Conservation (phyloP, 2,113 vertebrate genomes). For the Nanger granti region DNA sequence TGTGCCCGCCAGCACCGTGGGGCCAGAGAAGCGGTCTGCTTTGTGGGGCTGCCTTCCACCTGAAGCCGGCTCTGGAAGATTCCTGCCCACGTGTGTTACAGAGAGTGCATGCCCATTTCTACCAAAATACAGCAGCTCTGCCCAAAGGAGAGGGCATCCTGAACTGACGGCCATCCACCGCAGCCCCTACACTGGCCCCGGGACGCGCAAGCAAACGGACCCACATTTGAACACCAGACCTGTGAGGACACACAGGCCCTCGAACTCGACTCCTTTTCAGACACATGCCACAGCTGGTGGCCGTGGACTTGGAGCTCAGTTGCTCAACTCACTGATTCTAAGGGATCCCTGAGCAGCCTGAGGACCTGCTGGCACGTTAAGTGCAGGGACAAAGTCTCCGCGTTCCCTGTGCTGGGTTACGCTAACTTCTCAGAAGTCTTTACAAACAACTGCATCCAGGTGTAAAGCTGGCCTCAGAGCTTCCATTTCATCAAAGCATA, state of each 20-base stretch:
- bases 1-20: not conserved
- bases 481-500: conserved; percentile 61
- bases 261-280: conserved; percentile 27
- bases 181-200: not conserved
- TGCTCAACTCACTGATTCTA: conserved; percentile 63
- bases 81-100: not conserved
- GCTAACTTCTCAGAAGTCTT: conserved; percentile 67
- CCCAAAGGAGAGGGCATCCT: not conserved
- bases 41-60: not conserved
- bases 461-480: conserved; percentile 63
- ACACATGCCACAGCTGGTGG: conserved; percentile 37
- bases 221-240: not conserved
- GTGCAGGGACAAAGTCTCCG: conserved; percentile 63
- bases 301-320: conserved; percentile 41
- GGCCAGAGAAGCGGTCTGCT: not conserved
- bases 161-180: not conserved
- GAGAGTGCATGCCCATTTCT: not conserved
- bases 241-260: not conserved
- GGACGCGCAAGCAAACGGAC: not conserved
- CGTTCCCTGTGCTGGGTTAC: conserved; percentile 59
- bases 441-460: conserved; percentile 64
- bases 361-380: conserved; percentile 38
- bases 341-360: not conserved
- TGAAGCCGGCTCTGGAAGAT: not conserved
- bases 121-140: not conserved